Base-by-base conservation (phyloP, 2,888 invertebrate species). In the Liposcelis brunnea region DNA sequence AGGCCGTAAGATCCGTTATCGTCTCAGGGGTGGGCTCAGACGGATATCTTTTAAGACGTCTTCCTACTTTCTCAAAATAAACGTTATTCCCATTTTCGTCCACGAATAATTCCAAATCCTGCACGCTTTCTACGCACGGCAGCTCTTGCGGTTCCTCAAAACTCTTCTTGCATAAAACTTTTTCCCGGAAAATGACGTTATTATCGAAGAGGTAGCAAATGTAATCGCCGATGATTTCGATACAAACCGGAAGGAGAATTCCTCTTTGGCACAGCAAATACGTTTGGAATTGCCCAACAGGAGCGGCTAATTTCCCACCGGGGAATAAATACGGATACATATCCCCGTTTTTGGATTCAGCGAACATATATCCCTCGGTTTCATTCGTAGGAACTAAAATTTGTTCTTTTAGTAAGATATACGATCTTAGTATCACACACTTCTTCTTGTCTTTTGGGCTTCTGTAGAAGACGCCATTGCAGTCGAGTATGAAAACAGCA, bases 251-350 rank as follows among this genome's bases (percentile, higher is more conserved):
- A 6, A 40, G 19, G 4, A 40, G 19, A n/a, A 40, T 14, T 7
- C 40, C 40, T 14, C 11, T 21, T 19, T 40, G 12, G 19, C 40
- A 40, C 7, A 18, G 40, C 12, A 40, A 16, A 19, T 40, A 40
- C 11, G 6, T 40, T 5, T 15, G 5, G 19, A 18, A 19, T n/a
- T 18, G 40, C 10, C 40, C 40, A 5, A 18, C 16, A 11, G 16
- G 19, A 40, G 40, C 40, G 4, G 19, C n/a, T 6, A 40, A 8
- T 40, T 40, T 40, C 7, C 19, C 21, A 12, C 21, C 40, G 4
- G 40, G 40, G 21, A 18, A 40, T 10, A 12, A 40, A 19, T 40
- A 40, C 12, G 40, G 40, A 40, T n/a, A 14, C 40, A 40, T 40
- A 19, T 40, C 21, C 7, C 40, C 40, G n/a, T 18, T 16, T 40